Base-by-base conservation (phyloP, 2,888 invertebrate species). In the Chrysolina oricalcia region DNA sequence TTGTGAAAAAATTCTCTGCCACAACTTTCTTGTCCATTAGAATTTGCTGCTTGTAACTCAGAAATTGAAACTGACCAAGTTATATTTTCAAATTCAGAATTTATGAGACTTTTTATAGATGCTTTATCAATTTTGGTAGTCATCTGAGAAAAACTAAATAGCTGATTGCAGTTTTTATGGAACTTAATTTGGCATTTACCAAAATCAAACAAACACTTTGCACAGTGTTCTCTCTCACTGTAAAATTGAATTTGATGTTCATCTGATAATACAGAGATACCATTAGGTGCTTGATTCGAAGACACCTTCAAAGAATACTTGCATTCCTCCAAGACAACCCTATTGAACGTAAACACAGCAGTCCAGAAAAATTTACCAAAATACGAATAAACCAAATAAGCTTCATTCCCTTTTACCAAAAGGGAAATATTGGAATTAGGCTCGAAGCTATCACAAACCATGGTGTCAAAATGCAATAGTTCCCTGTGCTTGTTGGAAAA, bases 161-260 rank as follows among this genome's bases (percentile, higher is more conserved):
- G 8, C 19, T 50, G 50, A 17, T 19, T 19, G n/a, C 19, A 50
- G 50, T 50, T 50, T 50, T 50, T 50, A 56, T 76, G 76, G 50
- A 76, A 73, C 43, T 67, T 70, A 17, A 66, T 66, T 41, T 59
- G 41, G 21, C 76, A 76, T 65, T 73, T 70, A 59, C 69, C 59
- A 35, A 70, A 70, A 50, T 50, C 50, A 19, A 19, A 50, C 21
- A 76, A 56, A 43, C 76, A 76, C 46, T 67, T 76, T 17, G 73
- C 73, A 43, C 76, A 76, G 48, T 76, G 73, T 27, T 76, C 76
- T 43, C 69, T 68, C 46, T 76, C 76, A 64, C 73, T 78, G 56
- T 73, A 72, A 23, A 73, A 56, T 46, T 67, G 11, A 43, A 76
- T 59, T n/a, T 23, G 46, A 23, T 50, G 50, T n/a, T 50, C 19